Evolutionary conservation across 1,140 invertebrate species (phyloP).

Genomic region (Micrasema minimum): DNA sequence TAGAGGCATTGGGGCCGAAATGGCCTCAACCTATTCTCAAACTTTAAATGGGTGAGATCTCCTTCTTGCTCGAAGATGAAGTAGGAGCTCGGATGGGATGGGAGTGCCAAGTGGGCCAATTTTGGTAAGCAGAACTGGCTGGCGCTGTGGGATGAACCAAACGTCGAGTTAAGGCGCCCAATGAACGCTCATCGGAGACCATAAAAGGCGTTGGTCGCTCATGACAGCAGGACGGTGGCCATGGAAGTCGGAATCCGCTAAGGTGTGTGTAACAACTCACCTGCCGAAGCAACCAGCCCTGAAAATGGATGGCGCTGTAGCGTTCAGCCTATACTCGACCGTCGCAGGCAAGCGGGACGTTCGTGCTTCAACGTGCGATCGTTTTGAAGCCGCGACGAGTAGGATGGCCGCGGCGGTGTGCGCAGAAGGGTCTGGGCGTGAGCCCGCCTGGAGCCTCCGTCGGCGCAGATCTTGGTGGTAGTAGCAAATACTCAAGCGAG

Average conservation of each 20-base stretch:
- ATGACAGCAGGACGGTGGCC: slow-evolving; percentile 90
- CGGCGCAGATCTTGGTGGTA: slow-evolving; percentile 88
- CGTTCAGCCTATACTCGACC: slow-evolving; percentile 61
- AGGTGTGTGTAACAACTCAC: slow-evolving; percentile 92
- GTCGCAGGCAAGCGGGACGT: slow-evolving; percentile 71
- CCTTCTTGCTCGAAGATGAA: slow-evolving; percentile 73
- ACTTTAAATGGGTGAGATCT: slow-evolving; percentile 88
- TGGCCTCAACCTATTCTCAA: slow-evolving; percentile 88
- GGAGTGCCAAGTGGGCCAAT: slow-evolving; percentile 86
- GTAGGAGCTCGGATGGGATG: slow-evolving; percentile 67
- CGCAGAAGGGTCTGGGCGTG: slow-evolving; percentile 79
- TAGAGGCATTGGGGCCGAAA: slow-evolving; percentile 84
- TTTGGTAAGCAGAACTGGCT: slow-evolving; percentile 95
- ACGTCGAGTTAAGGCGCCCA: slow-evolving; percentile 78
- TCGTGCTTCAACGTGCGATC: slow-evolving; percentile 68
- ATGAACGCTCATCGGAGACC: slow-evolving; percentile 72
- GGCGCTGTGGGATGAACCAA: slow-evolving; percentile 88
- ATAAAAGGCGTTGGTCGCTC: slow-evolving; percentile 87
- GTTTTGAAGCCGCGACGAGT: slow-evolving; percentile 66
- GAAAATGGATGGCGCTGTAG: slow-evolving; percentile 91
- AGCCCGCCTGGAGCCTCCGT: slow-evolving; percentile 76
- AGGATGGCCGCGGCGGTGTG: slow-evolving; percentile 79
- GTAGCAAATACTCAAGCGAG: slow-evolving; percentile 90
- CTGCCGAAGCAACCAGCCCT: slow-evolving; percentile 89
- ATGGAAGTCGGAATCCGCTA: slow-evolving; percentile 91